Evolutionary conservation across 2,797 vertebrate species (phyloP), one percentile per base, ranked within the genome.

Genomic region (Phrynocephalus forsythii): DNA sequence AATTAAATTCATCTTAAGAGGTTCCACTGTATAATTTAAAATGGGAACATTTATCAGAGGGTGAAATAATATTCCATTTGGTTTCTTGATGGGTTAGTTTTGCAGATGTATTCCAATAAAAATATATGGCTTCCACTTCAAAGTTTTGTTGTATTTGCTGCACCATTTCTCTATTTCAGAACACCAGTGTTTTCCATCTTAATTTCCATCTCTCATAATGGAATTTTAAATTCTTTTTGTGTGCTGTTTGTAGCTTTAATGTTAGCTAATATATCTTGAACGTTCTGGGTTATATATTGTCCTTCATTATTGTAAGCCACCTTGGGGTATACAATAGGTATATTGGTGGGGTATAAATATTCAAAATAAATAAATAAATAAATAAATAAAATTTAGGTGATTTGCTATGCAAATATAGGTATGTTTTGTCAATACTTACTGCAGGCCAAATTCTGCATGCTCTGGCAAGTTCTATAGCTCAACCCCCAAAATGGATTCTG

Each of bases 21-120:
- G 38, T 44, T 4, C 38, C 38, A 44, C 38, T 44, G 38, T 44
- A 44, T 44, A 44, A 44, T 5, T 44, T 44, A 67, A 80, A 93
- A 93, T 83, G 30, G 82, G 77, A 85, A 89, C 89, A 90, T 48
- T 73, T 90, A 88, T 69, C 82, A 89, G 79, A 67, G 20, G 28
- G 38, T 6, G 6, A 33, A 78, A 75, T 16, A 88, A 16, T 50
- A n/a, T 68, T 69, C 3, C 11, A 11, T 78, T 30, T 78, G 38
- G 8, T 50, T 50, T n/a, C 13, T 76, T 60, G 4, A 3, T 50
- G 75, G 20, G 33, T 66, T 33, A 67, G 30, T 68, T 28, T 44
- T 80, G 22, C 5, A 63, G 20, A 80, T 38, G 22, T 69, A 2
- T 11, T 56, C 66, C 13, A 30, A n/a, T 71, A 52, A 86, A 92